These are phyloP conservation scores for Kobus ellipsiprymnus DNA, from an alignment of 2,113 vertebrate genomes.

Conservation along the genomic window DNA sequence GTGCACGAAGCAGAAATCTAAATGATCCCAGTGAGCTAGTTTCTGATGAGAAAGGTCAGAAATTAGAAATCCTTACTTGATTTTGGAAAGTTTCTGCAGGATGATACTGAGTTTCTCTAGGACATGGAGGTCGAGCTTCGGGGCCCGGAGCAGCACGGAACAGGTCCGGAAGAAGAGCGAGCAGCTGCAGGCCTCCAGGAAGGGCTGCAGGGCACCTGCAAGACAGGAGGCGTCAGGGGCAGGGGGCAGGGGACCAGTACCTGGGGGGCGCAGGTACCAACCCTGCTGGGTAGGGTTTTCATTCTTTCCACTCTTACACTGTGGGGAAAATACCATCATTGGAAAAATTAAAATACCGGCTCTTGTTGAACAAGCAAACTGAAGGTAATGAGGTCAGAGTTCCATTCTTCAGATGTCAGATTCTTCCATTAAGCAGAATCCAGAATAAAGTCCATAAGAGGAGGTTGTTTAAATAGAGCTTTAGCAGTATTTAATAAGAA, in stretches of 20 bases:
- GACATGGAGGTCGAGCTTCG: constrained; percentile 81
- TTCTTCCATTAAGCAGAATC: background rate
- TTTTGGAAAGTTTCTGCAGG: constrained; percentile 92
- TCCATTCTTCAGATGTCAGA: background rate
- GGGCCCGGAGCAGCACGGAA: constrained; percentile 83
- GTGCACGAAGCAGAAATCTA: background rate
- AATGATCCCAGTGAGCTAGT: background rate
- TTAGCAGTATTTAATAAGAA: background rate
- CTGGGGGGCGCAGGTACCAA: fast-evolving
- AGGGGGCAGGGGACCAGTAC: background rate
- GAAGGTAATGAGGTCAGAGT: background rate
- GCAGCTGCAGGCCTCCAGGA: constrained; percentile 88
- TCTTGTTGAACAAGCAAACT: background rate
- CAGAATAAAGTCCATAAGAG: background rate
- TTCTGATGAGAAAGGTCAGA: background rate
- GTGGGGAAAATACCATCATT: background rate
- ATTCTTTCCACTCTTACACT: background rate
- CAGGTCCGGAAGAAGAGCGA: constrained; percentile 86
- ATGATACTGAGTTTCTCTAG: constrained; percentile 91
- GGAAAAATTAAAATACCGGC: background rate
- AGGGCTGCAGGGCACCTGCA: constrained; percentile 79
- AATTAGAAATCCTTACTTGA: constrained; percentile 83
- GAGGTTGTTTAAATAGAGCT: background rate
- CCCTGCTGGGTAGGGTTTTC: background rate
- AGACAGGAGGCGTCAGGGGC: background rate